Percentiles rank a stretch among this genome's conserved stretches.
These are phyloP conservation scores for Drosophila kikkawai DNA, from an alignment of 1,140 invertebrate genomes.

Conservation along the genomic window DNA sequence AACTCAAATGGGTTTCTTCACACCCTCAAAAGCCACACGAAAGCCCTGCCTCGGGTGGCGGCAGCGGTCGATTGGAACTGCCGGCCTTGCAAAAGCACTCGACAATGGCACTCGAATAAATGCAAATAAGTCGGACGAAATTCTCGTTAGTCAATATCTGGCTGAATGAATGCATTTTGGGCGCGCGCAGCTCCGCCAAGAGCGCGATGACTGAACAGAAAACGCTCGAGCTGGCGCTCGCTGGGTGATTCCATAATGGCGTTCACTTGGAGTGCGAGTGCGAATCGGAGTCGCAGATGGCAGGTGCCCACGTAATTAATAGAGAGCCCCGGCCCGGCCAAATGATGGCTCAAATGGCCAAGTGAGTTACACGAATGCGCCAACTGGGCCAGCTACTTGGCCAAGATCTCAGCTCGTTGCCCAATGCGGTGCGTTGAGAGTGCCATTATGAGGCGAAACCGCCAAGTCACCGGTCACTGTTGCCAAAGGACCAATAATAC, in stretches of 20 bases:
- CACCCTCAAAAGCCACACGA: constrained; percentile 7
- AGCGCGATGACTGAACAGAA: constrained; percentile 61
- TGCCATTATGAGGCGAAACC: constrained; percentile 28
- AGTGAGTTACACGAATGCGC: constrained; percentile 6
- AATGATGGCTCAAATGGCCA: constrained; percentile 31
- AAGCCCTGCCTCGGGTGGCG: constrained; percentile 1
- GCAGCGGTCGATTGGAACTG: constrained; percentile 31
- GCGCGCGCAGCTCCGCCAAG: constrained; percentile 33
- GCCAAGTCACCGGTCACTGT: constrained; percentile 42
- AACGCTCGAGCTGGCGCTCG: constrained; percentile 15
- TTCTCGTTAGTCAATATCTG: constrained; percentile 49
- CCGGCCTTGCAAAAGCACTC: constrained; percentile 45
- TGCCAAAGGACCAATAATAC: constrained; percentile 29
- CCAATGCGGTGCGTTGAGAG: constrained; percentile 20
- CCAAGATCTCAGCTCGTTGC: constrained; percentile 16
- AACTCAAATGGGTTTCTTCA: constrained; percentile 9
- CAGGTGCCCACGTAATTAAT: constrained; percentile 55
- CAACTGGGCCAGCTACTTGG: constrained; percentile 47
- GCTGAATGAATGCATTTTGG: constrained; percentile 53
- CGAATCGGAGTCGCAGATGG: constrained; percentile 29
- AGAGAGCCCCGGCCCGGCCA: constrained; percentile 13
- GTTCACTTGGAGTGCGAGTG: constrained; percentile 40
- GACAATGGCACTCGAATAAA: constrained; percentile 39
- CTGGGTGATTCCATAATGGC: constrained; percentile 50
- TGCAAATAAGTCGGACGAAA: constrained; percentile 54